Conservation (phyloP, 2,113 vertebrate species). For the Atrichornis clamosus region DNA sequence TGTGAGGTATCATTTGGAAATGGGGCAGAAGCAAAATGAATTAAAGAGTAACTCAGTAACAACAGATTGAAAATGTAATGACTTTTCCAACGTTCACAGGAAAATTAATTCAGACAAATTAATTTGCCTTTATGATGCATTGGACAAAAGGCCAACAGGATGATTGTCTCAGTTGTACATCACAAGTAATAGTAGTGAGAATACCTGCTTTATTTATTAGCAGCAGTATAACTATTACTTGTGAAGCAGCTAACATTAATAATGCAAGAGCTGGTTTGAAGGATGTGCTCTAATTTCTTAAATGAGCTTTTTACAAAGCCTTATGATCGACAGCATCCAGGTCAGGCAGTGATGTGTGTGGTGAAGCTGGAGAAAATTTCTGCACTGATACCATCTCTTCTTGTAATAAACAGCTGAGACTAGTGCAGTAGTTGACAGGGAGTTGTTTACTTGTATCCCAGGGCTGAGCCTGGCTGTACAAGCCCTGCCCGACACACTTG, state of each 20-base stretch:
- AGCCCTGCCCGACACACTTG: too few relatives aligned
- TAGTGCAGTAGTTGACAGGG: neutral
- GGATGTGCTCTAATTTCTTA: neutral
- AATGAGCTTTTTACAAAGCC: neutral
- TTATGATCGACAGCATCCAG: neutral
- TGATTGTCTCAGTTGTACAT: neutral
- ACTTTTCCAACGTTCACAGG: neutral
- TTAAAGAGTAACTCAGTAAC: neutral
- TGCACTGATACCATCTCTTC: rapidly evolving
- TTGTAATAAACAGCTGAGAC: neutral
- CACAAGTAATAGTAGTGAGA: neutral
- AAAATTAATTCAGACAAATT: neutral
- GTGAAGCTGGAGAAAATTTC: neutral
- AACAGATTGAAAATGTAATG: neutral
- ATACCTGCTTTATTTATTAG: neutral
- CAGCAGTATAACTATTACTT: neutral
- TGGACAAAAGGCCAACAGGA: neutral
- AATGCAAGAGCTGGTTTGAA: neutral
- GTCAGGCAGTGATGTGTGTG: neutral
- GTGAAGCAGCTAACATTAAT: neutral
- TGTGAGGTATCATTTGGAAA: neutral
- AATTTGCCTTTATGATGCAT: neutral
- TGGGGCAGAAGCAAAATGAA: neutral
- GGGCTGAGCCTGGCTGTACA: neutral
- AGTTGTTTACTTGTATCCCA: neutral